Percentiles rank a stretch among this genome's conserved stretches.
These are phyloP conservation scores for Psilopsiagon aurifrons DNA, from an alignment of 2,113 vertebrate genomes.

Conservation along the genomic window DNA sequence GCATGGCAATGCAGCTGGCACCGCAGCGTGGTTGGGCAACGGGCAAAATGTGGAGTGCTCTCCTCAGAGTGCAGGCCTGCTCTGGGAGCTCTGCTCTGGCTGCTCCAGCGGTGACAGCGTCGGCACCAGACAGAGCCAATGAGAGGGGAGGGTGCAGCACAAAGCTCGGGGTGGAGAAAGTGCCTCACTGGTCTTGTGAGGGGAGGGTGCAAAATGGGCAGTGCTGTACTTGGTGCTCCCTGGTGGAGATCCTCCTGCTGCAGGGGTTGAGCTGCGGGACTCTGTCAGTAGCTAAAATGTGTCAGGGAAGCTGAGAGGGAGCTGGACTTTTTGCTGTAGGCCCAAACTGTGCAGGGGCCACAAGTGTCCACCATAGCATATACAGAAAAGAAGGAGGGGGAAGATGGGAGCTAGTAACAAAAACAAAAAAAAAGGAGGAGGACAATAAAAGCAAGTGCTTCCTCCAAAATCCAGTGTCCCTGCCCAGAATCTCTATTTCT, in stretches of 20 bases:
- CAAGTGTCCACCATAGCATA: not conserved
- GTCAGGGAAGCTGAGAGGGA: not conserved
- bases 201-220: not conserved
- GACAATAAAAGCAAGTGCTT: not conserved
- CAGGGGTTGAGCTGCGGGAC: not conserved
- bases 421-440: not conserved
- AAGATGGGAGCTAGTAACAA: not conserved
- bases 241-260: not conserved
- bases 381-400: not conserved
- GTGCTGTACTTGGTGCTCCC: not conserved
- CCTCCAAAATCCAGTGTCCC: not conserved
- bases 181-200: not conserved
- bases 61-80: not conserved
- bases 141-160: not conserved
- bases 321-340: not conserved
- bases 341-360: not conserved
- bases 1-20: too few relatives aligned
- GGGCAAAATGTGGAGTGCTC: not conserved
- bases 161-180: not conserved
- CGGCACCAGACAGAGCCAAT: not conserved
- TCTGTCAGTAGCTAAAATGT: not conserved
- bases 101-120: not conserved
- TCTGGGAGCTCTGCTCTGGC: not conserved
- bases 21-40: not conserved
- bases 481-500: not conserved